Evolutionary conservation across 2,888 invertebrate genomes (phyloP).

Genomic region (Ceratothoa steindachneri): DNA sequence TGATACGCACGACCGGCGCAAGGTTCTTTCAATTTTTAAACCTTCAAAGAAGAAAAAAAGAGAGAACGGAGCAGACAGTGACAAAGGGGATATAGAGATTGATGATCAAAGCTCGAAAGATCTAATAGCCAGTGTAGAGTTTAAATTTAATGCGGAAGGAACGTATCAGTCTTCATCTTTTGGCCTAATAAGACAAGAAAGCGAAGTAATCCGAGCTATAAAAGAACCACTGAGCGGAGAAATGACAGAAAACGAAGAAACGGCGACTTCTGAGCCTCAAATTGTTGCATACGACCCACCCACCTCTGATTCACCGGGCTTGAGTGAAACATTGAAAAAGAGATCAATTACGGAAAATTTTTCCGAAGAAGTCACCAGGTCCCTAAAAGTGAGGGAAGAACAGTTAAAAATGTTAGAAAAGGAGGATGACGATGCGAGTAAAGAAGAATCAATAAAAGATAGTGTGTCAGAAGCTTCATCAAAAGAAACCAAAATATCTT

Average conservation of each 20-base stretch:
- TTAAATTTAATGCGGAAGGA: constrained; percentile 55
- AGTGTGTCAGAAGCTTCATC: background rate
- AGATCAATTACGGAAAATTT: constrained; percentile 3
- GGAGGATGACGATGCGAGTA: constrained; percentile 7
- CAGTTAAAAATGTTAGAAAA: constrained; percentile 1
- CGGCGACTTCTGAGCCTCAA: background rate
- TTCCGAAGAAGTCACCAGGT: background rate
- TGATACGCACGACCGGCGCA: constrained; percentile 42
- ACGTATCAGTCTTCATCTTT: constrained; percentile 37
- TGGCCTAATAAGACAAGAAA: constrained; percentile 33
- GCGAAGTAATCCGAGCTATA: constrained; percentile 31
- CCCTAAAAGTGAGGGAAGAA: constrained; percentile 10
- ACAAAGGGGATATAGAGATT: constrained; percentile 20
- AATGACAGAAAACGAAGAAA: background rate
- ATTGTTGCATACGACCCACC: background rate
- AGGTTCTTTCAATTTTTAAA: constrained; percentile 41
- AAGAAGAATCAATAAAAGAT: background rate
- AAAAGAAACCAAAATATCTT: background rate
- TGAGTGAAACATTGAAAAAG: background rate
- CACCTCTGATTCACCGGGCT: background rate
- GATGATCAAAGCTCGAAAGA: constrained; percentile 51
- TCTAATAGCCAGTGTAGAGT: constrained; percentile 57
- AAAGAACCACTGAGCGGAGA: constrained; percentile 16
- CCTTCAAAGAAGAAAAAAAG: constrained; percentile 40
- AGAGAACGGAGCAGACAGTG: constrained; percentile 18